phyloP scores from a whole-genome alignment of 2,113 vertebrate species.

The Etia nguti region DNA sequence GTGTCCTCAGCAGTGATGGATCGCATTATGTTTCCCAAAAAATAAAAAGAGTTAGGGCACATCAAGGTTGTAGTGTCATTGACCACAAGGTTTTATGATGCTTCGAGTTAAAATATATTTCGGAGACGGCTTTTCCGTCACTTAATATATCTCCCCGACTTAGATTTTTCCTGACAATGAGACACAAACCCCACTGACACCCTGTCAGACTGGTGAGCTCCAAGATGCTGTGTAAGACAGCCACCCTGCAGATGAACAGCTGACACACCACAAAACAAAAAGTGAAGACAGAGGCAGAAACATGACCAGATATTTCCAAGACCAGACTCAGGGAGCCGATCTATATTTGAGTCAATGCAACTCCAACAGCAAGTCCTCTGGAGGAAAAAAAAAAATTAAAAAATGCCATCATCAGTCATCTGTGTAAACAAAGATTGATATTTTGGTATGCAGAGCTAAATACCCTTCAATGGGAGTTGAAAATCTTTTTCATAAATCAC shows the following conservation, averaged over 20 bases:
- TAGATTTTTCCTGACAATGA: conserved; percentile 16
- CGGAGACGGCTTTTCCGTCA: neutral
- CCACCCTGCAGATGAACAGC: conserved; percentile 25
- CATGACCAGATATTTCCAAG: conserved; percentile 20
- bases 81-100: neutral
- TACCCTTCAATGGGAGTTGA: neutral
- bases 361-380: neutral
- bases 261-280: conserved; percentile 45
- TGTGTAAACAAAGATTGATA: conserved; percentile 18
- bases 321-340: conserved; percentile 6
- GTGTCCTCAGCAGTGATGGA: neutral
- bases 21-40: neutral
- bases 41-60: neutral
- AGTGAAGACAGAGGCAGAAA: conserved; percentile 30
- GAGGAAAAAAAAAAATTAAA: neutral
- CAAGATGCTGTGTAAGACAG: conserved; percentile 33
- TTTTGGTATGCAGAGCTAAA: neutral
- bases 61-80: neutral
- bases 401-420: neutral
- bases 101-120: neutral
- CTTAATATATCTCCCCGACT: neutral
- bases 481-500: conserved; percentile 22
- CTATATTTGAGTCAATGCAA: conserved; percentile 14
- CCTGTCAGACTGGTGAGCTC: neutral
- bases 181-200: conserved; percentile 13